These are phyloP conservation scores for Paedocypris sp. DNA, from an alignment of 2,113 vertebrate species.

Conservation along the genomic window DNA sequence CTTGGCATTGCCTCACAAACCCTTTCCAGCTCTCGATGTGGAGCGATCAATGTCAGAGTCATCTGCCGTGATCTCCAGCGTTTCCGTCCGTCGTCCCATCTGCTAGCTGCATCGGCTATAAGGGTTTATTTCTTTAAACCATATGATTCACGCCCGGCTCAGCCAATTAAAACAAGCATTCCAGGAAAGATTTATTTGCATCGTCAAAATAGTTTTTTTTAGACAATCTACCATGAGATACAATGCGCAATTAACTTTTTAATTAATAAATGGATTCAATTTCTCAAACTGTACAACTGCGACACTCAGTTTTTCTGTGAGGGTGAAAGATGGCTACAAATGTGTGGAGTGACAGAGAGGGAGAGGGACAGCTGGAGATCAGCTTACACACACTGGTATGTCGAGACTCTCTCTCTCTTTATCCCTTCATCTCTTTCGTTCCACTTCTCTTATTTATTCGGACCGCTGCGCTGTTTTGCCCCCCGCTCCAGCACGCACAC, in stretches of 20 bases:
- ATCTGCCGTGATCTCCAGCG: conserved; percentile 27
- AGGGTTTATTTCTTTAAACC: no score
- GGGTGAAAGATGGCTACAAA: conserved; percentile 13
- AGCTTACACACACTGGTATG: conserved; percentile 27
- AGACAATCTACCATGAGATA: no score
- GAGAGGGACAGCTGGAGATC: conserved; percentile 39
- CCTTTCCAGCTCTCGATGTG: conserved; percentile 18
- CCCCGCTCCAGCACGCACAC: neutral
- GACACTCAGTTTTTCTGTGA: neutral
- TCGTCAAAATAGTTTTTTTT: no score
- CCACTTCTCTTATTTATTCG: neutral
- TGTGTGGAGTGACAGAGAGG: conserved; percentile 22
- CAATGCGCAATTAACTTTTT: no score
- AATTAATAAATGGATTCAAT: no score
- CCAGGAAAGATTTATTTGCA: no score
- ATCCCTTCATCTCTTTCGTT: conserved; percentile 4
- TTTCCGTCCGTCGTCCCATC: conserved; percentile 44
- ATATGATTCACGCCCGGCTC: no score
- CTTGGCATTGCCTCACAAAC: neutral
- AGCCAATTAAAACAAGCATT: no score
- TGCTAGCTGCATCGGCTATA: conserved; percentile 35
- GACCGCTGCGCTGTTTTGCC: neutral
- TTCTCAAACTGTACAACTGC: no score
- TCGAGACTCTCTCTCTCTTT: conserved; percentile 20
- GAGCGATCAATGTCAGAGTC: conserved; percentile 44